Evolutionary conservation across 2,113 vertebrate species (phyloP), one percentile per base, ranked within the genome.

Genomic region (Gymnocephalus cernua): DNA sequence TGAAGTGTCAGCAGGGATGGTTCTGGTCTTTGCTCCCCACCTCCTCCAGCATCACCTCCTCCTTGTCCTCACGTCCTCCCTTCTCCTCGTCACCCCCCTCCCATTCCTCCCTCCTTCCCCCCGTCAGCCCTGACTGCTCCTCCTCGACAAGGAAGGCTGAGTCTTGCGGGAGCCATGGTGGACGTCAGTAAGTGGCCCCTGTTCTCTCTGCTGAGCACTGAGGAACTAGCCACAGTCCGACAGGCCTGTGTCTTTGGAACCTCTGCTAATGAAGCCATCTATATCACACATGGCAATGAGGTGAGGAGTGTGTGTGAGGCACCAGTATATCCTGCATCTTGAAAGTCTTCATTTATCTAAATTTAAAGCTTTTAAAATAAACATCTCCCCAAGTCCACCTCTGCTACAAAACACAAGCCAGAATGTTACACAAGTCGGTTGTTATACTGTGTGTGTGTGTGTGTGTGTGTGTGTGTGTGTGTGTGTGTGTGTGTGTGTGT

Each of bases 131-230:
- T 90, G 50, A 85, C 69, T 73, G 45, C 75, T 41, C 66, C 83
- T 38, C 77, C 67, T 6, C 61, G 25, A 19, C 54, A 25, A 4
- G 58, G 15, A 25, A 53, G 81, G 45, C 38, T 19, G 25, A 79
- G 74, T 65, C 53, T 47, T 13, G 21, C 58, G 0, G 85, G 73
- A 73, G 89, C 62, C 91, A 98, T 97, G 97, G 96, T 97, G 92
- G 98, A 99, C 82, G 95, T 98, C 62, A 96, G 96, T 57, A 98
- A 98, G 87, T 99, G 98, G 98, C 96, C 97, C 2, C 95, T 99
- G 76, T 99, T 99, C 79, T 96, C 96, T 38, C 89, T 99, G 12
- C 93, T 99, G 61, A 96, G 94, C 5, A 70, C 96, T 9, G 96
- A 97, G 82, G 96, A 98, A n/a, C 90, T 96, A 0, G 86, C 94